Conservation (phyloP, 2,113 vertebrate genomes). For the Phyllostomus discolor region DNA sequence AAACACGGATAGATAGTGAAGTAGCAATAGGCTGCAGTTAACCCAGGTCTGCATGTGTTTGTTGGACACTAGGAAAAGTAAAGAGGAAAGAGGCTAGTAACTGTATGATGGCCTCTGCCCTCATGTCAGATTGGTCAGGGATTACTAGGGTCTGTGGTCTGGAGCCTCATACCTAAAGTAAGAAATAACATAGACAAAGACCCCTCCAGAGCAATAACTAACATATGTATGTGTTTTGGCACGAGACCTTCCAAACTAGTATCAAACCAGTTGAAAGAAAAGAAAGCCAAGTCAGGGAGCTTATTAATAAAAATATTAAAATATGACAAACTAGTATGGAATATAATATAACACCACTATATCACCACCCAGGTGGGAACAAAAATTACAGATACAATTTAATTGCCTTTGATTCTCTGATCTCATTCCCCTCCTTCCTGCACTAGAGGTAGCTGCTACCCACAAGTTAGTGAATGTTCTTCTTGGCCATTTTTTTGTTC, state of each 20-base stretch:
- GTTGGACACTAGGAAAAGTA: background rate
- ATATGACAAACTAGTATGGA: background rate
- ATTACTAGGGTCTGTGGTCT: background rate
- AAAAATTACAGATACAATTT: background rate
- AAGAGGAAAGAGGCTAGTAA: background rate
- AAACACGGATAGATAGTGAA: background rate
- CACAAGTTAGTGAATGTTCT: no score
- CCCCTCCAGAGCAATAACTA: background rate
- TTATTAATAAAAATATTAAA: background rate
- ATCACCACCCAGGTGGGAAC: background rate
- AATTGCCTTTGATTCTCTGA: background rate
- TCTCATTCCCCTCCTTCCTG: background rate
- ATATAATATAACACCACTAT: background rate
- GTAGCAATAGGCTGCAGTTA: background rate
- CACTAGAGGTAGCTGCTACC: background rate
- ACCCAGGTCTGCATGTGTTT: accelerated
- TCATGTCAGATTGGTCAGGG: accelerated
- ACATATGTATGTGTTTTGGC: background rate
- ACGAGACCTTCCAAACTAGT: background rate
- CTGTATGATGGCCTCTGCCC: background rate
- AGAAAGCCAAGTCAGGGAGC: background rate
- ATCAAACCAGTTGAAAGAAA: background rate
- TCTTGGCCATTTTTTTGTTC: background rate
- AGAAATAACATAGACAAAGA: background rate
- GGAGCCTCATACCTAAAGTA: background rate